These are phyloP conservation scores for Drosophila melanosoma DNA, from an alignment of 2,888 invertebrate species.

Conservation along the genomic window DNA sequence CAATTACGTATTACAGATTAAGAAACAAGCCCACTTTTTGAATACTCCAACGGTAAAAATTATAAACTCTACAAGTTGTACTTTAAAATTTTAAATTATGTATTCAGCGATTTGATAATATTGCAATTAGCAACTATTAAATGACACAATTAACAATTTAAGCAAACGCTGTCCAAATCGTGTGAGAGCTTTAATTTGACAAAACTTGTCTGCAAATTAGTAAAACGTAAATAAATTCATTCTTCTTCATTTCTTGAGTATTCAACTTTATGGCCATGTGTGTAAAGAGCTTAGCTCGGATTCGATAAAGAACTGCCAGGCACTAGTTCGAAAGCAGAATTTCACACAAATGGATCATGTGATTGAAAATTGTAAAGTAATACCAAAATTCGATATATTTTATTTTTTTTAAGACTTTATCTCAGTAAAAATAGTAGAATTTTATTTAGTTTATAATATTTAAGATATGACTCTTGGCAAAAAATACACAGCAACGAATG, in stretches of 20 bases:
- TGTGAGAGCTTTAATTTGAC: conserved; percentile 58
- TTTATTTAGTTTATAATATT: neutral
- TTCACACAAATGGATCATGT: conserved; percentile 41
- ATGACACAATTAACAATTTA: conserved; percentile 43
- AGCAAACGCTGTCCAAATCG: conserved; percentile 31
- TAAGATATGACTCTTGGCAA: neutral
- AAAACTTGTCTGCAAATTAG: conserved; percentile 73
- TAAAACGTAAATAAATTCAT: conserved; percentile 44
- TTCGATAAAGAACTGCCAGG: conserved; percentile 31
- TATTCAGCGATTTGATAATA: conserved; percentile 13
- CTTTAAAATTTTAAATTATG: conserved; percentile 11
- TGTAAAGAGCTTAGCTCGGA: neutral
- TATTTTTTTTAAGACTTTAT: neutral
- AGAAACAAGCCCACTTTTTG: conserved; percentile 71
- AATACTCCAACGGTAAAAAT: conserved; percentile 25
- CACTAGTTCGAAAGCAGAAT: conserved; percentile 19
- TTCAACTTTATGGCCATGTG: conserved; percentile 10
- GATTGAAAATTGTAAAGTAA: conserved; percentile 6
- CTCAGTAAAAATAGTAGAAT: neutral
- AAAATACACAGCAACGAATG: neutral
- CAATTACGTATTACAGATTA: conserved; percentile 23
- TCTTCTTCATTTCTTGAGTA: conserved; percentile 3
- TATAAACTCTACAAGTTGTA: neutral
- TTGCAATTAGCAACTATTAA: conserved; percentile 55
- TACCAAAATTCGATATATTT: too few relatives aligned